Evolutionary conservation across 2,888 invertebrate genomes (phyloP), one percentile per base, ranked within the genome.

Genomic region (Machimus rusticus): DNA sequence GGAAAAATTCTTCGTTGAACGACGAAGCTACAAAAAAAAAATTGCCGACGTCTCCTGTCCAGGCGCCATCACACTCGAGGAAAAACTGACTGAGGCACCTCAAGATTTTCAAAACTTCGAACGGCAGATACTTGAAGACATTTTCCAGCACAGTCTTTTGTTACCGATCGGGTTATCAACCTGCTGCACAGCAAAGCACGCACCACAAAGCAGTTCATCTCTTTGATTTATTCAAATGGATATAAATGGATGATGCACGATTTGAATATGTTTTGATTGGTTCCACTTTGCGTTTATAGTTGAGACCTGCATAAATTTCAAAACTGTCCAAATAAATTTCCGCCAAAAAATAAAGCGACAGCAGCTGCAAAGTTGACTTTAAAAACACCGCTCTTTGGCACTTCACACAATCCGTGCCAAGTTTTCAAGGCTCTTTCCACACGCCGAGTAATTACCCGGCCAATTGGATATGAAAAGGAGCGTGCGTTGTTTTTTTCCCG

Each of bases 251-350:
- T 14, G 28, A 8, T 12, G 23, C 31, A 16, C 79, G 51, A 51
- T 79, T 79, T 79, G 79, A 79, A 79, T 79, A 79, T 79, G 79
- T 79, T 79, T 79, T 79, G 79, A 79, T 79, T 46, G 28, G 79
- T 79, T 79, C 31, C 51, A 79, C 51, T 79, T 51, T 79, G 14
- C 19, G 43, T 78, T 46, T 23, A n/a, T n/a, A 5, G n/a, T 43
- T 43, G 28, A 14, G 12, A 43, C 43, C 37, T 39, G 43, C 37
- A 79, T 79, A 51, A 79, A 79, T 79, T 79, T 79, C 16, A 79
- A 31, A 79, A 28, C 51, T 51, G 79, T 51, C 79, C 28, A 79
- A 79, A 79, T 79, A 79, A 39, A 79, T 79, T 46, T 34, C 23
- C 23, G 28, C 12, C 23, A 19, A 66, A 23, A 66, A 12, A 66